phyloP scores from a whole-genome alignment of 1,140 invertebrate species.

The Dendrolimus punctatus region DNA sequence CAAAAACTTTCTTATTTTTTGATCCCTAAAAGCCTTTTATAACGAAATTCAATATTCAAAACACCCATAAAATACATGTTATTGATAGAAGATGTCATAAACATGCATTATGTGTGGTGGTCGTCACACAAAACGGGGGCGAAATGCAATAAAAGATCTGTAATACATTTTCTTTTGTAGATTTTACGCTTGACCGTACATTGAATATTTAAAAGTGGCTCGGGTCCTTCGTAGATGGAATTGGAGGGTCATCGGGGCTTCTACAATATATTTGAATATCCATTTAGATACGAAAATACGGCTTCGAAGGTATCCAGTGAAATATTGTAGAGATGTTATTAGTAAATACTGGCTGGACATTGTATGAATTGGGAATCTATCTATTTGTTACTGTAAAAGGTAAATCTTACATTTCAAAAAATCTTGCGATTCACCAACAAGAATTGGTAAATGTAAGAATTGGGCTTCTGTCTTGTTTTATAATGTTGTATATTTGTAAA shows the following conservation, averaged over 20 bases:
- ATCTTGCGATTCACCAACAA: too few relatives aligned
- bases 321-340: too few relatives aligned
- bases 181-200: slow-evolving; percentile 65
- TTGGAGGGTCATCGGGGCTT: slow-evolving; percentile 55
- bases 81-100: slow-evolving; percentile 51
- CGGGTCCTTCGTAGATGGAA: slow-evolving; percentile 40
- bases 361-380: too few relatives aligned
- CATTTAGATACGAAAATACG: slow-evolving; percentile 1
- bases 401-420: too few relatives aligned
- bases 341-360: too few relatives aligned
- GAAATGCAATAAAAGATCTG: slow-evolving; percentile 60
- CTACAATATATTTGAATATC: slow-evolving; percentile 45
- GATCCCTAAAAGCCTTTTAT: neutral
- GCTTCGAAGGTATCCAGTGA: neutral
- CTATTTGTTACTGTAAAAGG: too few relatives aligned
- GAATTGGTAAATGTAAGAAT: too few relatives aligned
- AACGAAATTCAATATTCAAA: slow-evolving; percentile 10
- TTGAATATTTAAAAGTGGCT: slow-evolving; percentile 66
- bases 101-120: slow-evolving; percentile 37
- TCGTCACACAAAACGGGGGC: slow-evolving; percentile 25
- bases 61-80: slow-evolving; percentile 23
- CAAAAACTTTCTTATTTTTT: too few relatives aligned
- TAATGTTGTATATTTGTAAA: too few relatives aligned
- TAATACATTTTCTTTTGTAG: slow-evolving; percentile 68
- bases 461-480: too few relatives aligned